Conservation (phyloP, 2,113 vertebrate genomes). For the Pachyramphus minor region DNA sequence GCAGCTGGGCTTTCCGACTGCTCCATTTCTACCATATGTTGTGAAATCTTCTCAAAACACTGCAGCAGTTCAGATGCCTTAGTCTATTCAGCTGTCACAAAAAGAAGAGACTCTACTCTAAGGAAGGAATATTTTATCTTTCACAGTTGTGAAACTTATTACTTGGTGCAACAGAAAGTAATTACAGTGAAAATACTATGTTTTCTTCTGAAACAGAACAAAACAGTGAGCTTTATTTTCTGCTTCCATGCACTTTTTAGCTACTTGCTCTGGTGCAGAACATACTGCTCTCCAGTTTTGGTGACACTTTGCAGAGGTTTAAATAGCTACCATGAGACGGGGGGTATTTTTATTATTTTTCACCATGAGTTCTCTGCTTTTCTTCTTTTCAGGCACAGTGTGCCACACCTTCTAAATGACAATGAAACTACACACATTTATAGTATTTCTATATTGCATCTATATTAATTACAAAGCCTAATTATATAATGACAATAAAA, state of each 20-base stretch:
- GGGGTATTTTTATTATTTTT: not conserved
- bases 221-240: not conserved
- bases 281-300: not conserved
- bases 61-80: not conserved
- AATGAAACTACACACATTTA: not conserved
- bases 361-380: not conserved
- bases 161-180: not conserved
- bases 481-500: not conserved
- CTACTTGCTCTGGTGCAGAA: not conserved
- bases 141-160: not conserved
- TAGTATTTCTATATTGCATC: not conserved
- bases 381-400: not conserved
- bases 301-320: not conserved
- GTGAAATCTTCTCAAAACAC: conserved; percentile 24
- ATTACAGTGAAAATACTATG: not conserved
- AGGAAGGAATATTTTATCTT: not conserved
- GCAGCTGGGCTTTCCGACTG: conserved; percentile 22
- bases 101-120: not conserved
- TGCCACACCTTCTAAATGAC: not conserved
- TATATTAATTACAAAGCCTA: not conserved
- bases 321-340: not conserved
- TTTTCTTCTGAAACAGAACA: not conserved
- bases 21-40: conserved; percentile 46
- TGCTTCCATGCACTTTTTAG: not conserved
- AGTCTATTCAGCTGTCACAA: not conserved